Conservation (phyloP, 2,797 vertebrate species). For the Enteromius radiatus region DNA sequence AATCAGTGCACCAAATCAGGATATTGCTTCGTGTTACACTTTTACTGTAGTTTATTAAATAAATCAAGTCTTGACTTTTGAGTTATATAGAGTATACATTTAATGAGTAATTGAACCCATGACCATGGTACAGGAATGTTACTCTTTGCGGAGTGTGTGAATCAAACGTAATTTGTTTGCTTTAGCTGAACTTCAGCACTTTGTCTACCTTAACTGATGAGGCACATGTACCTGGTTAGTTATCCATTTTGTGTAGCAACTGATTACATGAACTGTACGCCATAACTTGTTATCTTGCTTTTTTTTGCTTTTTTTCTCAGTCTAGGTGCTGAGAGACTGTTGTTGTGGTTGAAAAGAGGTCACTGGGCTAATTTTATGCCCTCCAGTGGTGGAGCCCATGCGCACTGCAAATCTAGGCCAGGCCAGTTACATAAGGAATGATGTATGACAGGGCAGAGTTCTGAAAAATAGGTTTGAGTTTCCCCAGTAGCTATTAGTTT, state of each 20-base stretch:
- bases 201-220: background rate
- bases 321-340: constrained; percentile 62
- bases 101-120: background rate
- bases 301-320: constrained; percentile 26
- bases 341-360: constrained; percentile 63
- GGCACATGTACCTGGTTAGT: background rate
- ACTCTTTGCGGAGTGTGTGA: background rate
- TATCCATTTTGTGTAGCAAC: background rate
- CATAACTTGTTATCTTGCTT: constrained; percentile 9
- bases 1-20: background rate
- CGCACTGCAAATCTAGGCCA: constrained; percentile 70
- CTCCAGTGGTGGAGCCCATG: constrained; percentile 51
- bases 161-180: background rate
- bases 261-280: background rate
- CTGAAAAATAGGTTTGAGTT: constrained; percentile 33
- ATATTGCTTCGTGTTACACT: too few species aligned
- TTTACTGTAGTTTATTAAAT: background rate
- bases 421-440: constrained; percentile 71
- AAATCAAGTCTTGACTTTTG: background rate
- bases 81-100: background rate
- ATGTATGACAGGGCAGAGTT: constrained; percentile 41
- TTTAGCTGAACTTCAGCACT: background rate
- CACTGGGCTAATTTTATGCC: constrained; percentile 68
- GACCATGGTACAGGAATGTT: background rate
- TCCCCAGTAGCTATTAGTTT: constrained; percentile 15